These are phyloP conservation scores for Zaprionus gabonicus DNA, from an alignment of 1,140 invertebrate species.

Conservation along the genomic window DNA sequence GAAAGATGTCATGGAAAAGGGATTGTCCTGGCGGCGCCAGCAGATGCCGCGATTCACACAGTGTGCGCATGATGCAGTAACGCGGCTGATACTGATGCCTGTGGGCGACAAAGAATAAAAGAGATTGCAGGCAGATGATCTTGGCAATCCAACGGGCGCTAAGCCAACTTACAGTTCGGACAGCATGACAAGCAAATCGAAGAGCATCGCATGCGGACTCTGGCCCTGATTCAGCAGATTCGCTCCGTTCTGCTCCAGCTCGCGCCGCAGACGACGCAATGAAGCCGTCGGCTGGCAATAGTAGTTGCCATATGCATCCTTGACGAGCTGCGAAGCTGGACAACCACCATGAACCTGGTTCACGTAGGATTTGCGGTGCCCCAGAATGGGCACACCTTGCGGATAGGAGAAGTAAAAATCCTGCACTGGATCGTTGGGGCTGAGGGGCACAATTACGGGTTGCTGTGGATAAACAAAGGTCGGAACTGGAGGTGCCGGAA, in stretches of 20 bases:
- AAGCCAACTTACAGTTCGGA: constrained; percentile 57
- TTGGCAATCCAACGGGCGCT: background rate
- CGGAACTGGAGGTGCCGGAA: background rate
- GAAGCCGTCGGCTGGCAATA: constrained; percentile 51
- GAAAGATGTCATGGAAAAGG: constrained; percentile 88
- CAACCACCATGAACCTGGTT: constrained; percentile 49
- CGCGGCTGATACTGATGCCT: constrained; percentile 87
- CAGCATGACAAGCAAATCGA: constrained; percentile 59
- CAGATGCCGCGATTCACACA: constrained; percentile 88
- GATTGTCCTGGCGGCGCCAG: constrained; percentile 87
- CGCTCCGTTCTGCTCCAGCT: constrained; percentile 42
- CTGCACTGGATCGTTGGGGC: constrained; percentile 61
- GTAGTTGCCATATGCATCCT: constrained; percentile 62
- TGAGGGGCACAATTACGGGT: constrained; percentile 57
- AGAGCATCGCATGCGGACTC: constrained; percentile 60
- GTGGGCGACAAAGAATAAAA: constrained; percentile 41
- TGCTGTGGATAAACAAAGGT: constrained; percentile 23
- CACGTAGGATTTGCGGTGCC: constrained; percentile 48
- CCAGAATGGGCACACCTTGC: constrained; percentile 35
- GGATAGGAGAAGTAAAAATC: constrained; percentile 67
- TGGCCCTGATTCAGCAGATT: constrained; percentile 42
- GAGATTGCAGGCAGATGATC: background rate
- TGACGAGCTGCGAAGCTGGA: constrained; percentile 59
- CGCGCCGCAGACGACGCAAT: constrained; percentile 41
- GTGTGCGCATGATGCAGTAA: constrained; percentile 88